These are phyloP conservation scores for Zaprionus africanus DNA, from an alignment of 1,140 invertebrate species.

Conservation along the genomic window DNA sequence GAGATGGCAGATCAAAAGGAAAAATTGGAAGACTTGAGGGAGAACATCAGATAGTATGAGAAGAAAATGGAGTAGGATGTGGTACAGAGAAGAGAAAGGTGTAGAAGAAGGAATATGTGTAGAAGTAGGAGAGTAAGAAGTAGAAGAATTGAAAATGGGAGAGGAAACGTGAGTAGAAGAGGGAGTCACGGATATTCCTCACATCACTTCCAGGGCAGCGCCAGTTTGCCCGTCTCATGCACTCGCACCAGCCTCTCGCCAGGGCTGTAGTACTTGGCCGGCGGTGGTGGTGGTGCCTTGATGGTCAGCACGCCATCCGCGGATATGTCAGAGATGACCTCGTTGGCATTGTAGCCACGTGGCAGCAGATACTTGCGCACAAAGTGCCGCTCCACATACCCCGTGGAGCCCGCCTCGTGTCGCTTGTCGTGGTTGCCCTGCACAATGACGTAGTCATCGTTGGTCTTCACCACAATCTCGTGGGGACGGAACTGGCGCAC, in stretches of 20 bases:
- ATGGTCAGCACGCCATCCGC: conserved; percentile 91
- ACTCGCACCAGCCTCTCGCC: conserved; percentile 67
- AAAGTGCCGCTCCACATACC: conserved; percentile 91
- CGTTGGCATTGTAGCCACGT: conserved; percentile 86
- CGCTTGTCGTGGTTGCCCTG: conserved; percentile 93
- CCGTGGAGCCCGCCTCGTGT: conserved; percentile 88
- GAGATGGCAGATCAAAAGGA: neutral
- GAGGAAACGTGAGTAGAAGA: neutral
- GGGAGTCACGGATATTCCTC: no score
- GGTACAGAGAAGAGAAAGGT: no score
- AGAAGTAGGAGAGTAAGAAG: neutral
- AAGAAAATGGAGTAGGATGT: no score
- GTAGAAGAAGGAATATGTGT: no score
- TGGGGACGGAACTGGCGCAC: conserved; percentile 94
- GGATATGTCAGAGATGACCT: conserved; percentile 90
- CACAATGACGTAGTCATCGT: conserved; percentile 91
- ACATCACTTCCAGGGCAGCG: conserved; percentile 74
- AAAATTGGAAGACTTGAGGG: no score
- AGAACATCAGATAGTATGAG: no score
- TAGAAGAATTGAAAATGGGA: neutral
- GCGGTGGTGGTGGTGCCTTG: conserved; percentile 87
- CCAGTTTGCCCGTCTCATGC: conserved; percentile 75
- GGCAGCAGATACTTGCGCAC: conserved; percentile 88
- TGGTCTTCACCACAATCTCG: conserved; percentile 94
- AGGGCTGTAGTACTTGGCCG: conserved; percentile 70